Percentiles rank a stretch among this genome's conserved stretches.
These are phyloP conservation scores for Drosophila arizonae DNA, from an alignment of 1,140 invertebrate species.

Conservation along the genomic window DNA sequence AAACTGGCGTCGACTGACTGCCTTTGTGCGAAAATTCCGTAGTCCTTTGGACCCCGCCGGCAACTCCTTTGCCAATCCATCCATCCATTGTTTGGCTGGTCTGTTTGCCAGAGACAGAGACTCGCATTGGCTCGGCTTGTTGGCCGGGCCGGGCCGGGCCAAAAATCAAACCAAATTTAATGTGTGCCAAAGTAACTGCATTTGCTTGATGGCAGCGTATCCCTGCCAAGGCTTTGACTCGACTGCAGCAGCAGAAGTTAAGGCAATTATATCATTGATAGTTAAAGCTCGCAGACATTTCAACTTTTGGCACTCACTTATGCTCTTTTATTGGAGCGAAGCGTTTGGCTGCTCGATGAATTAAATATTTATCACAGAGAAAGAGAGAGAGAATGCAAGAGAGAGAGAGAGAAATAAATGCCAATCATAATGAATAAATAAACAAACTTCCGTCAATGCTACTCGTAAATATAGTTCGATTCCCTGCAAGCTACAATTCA, in stretches of 20 bases:
- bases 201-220: constrained; percentile 33
- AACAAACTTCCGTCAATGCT: too few species aligned
- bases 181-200: constrained; percentile 55
- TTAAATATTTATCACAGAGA: not conserved
- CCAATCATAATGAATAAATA: not conserved
- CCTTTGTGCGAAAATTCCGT: constrained; percentile 1
- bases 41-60: not conserved
- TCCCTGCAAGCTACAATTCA: too few species aligned
- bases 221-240: constrained; percentile 30
- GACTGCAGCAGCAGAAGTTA: constrained; percentile 16
- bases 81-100: not conserved
- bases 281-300: constrained; percentile 9
- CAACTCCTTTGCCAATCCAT: not conserved
- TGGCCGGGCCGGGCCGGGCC: constrained; percentile 9
- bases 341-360: not conserved
- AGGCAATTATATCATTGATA: constrained; percentile 56
- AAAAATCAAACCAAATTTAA: constrained; percentile 59
- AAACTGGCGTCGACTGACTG: constrained; percentile 1
- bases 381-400: too few species aligned
- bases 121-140: not conserved
- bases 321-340: not conserved
- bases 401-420: not conserved
- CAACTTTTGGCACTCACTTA: constrained; percentile 3
- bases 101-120: not conserved
- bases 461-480: too few species aligned